Conservation (phyloP, 2,797 vertebrate genomes). For the Coreius guichenoti region DNA sequence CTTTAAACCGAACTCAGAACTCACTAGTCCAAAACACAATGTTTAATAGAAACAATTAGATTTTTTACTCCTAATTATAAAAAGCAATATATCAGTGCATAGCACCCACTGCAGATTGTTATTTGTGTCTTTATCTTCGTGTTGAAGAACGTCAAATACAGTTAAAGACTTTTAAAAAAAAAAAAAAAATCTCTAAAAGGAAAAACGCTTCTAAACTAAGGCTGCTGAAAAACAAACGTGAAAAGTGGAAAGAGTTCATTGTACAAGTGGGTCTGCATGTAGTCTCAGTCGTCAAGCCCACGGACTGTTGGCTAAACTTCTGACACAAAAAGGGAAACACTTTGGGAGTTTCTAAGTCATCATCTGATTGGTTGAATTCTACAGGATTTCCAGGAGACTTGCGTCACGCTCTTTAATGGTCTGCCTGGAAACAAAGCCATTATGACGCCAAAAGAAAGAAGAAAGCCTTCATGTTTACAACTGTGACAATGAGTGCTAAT, state of each 20-base stretch:
- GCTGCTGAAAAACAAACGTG: background rate
- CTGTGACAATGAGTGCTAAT: background rate
- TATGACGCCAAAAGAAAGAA: background rate
- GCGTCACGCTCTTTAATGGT: background rate
- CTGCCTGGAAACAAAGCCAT: background rate
- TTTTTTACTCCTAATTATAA: background rate
- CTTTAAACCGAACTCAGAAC: background rate
- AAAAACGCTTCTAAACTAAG: background rate
- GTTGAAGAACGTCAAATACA: background rate
- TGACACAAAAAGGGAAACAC: background rate
- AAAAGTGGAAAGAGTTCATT: background rate
- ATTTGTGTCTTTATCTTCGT: background rate
- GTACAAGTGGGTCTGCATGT: background rate
- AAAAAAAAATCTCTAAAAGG: background rate
- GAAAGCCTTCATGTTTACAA: background rate
- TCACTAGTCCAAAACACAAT: background rate
- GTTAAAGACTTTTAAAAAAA: background rate
- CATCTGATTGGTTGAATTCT: background rate
- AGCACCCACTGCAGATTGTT: background rate
- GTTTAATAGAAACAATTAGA: background rate
- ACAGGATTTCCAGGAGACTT: background rate
- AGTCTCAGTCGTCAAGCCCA: background rate
- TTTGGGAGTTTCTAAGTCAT: background rate
- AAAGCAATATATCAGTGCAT: background rate
- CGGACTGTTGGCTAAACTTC: background rate